Evolutionary conservation across 2,888 invertebrate genomes (phyloP).

Genomic region (Pseudococcus longispinus): DNA sequence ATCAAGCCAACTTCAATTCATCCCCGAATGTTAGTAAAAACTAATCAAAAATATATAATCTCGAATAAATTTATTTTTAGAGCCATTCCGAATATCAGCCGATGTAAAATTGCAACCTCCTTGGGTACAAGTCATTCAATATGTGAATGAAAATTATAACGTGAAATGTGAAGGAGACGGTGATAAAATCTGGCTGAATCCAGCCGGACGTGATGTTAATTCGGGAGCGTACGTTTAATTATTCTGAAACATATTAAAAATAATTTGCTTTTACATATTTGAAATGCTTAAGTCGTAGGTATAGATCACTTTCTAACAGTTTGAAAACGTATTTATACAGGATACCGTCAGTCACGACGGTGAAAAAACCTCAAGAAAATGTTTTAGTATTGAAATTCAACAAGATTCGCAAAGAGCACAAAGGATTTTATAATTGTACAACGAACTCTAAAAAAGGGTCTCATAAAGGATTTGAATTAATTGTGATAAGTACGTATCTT

Average conservation of each 20-base stretch:
- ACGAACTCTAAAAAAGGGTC: neutral
- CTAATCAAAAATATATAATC: too few relatives aligned
- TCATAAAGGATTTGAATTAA: constrained; percentile 30
- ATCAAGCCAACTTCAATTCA: too few relatives aligned
- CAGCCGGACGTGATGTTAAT: constrained; percentile 2
- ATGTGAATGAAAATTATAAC: constrained; percentile 47
- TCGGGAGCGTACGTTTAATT: constrained; percentile 21
- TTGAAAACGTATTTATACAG: neutral
- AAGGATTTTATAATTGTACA: constrained; percentile 50
- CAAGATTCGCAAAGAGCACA: constrained; percentile 48
- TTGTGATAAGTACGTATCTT: constrained; percentile 41
- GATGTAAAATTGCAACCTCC: constrained; percentile 46
- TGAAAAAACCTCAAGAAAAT: constrained; percentile 6
- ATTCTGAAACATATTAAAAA: neutral
- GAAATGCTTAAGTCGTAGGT: too few relatives aligned
- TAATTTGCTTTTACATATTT: neutral
- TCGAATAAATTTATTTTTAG: neutral
- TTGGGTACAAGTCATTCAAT: constrained; percentile 43
- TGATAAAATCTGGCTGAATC: constrained; percentile 36
- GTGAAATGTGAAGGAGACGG: constrained; percentile 53
- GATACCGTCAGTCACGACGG: neutral
- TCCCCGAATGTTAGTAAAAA: too few relatives aligned
- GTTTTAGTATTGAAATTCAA: constrained; percentile 30
- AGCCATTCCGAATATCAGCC: neutral
- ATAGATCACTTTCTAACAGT: too few relatives aligned